Percentiles rank a stretch among this genome's conserved stretches.
These are phyloP conservation scores for Salvelinus sp. DNA, from an alignment of 2,113 vertebrate species.

Conservation along the genomic window DNA sequence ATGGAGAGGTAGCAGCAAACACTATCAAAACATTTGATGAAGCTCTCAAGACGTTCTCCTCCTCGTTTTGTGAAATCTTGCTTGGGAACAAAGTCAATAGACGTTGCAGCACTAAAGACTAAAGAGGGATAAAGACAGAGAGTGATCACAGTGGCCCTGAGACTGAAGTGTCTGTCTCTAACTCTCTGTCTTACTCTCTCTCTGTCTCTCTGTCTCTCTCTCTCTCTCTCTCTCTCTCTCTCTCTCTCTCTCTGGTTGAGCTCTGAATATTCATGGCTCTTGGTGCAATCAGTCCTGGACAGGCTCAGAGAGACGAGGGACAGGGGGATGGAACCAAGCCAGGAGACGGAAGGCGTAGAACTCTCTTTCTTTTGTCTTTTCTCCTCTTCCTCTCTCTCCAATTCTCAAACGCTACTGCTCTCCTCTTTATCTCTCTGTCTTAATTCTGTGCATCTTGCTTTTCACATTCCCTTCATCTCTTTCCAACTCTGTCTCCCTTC, in stretches of 20 bases:
- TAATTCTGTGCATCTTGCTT: background rate
- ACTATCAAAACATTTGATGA: background rate
- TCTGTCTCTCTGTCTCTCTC: background rate
- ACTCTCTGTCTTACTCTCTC: background rate
- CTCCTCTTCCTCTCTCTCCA: background rate
- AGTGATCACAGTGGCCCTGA: background rate
- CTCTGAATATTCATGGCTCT: background rate
- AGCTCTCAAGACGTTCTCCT: background rate
- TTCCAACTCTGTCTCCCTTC: conserved; percentile 7
- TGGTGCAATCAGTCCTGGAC: background rate
- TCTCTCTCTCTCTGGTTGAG: background rate
- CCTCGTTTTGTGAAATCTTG: background rate
- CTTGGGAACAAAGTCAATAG: background rate
- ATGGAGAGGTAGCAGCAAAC: background rate
- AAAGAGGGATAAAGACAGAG: background rate
- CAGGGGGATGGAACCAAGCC: background rate
- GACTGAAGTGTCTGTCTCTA: background rate
- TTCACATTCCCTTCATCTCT: conserved; percentile 1
- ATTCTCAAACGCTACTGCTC: background rate
- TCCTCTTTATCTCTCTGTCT: conserved; percentile 9
- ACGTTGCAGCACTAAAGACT: background rate
- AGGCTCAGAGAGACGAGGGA: background rate
- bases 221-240: background rate
- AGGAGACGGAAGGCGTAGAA: background rate
- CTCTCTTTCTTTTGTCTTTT: background rate